Base-by-base conservation (phyloP, 2,888 invertebrate genomes). In the Psylliodes chrysocephalus region DNA sequence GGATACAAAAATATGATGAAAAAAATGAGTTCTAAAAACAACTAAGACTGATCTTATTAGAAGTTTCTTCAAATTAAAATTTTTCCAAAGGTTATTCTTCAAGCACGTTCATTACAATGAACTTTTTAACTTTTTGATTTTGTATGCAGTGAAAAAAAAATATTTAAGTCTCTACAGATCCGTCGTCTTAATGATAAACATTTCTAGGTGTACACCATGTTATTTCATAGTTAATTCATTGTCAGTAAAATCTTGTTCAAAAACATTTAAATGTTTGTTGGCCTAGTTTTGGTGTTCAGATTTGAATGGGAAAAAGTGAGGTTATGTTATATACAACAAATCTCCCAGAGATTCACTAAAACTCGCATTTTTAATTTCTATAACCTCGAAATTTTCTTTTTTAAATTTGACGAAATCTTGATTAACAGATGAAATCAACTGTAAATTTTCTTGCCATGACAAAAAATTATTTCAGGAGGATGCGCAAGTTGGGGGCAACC, bases 391-490 rank as follows among this genome's bases (percentile, higher is more conserved):
- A 12, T 15, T 30, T 28, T 30, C 25, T 25, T 30, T 49, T 47
- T 49, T 49, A 15, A 49, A 49, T 30, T 49, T 49, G 12, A n/a
- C n/a, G n/a, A n/a, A 49, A 49, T 12, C 3, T 42, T 42, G 60
- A 47, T 28, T 51, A 60, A 47, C 56, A 25, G 22, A 57, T 65
- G 25, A 59, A 40, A 55, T 53, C 19, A 47, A 56, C 33, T 60
- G 40, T 60, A 35, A 54, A 71, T 12, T 75, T 74, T 79, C 79
- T 80, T 80, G 79, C 79, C 80, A 79, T 79, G 77, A 78, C 77
- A 78, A 28, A n/a, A n/a, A n/a, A n/a, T n/a, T n/a, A n/a, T n/a
- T n/a, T n/a, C n/a, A n/a, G n/a, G n/a, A n/a, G n/a, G n/a, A n/a
- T n/a, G n/a, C n/a, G n/a, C n/a, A n/a, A n/a, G n/a, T n/a, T n/a